Evolutionary conservation across 2,888 invertebrate species (phyloP), one percentile per base, ranked within the genome.

Genomic region (Andrena minutula): DNA sequence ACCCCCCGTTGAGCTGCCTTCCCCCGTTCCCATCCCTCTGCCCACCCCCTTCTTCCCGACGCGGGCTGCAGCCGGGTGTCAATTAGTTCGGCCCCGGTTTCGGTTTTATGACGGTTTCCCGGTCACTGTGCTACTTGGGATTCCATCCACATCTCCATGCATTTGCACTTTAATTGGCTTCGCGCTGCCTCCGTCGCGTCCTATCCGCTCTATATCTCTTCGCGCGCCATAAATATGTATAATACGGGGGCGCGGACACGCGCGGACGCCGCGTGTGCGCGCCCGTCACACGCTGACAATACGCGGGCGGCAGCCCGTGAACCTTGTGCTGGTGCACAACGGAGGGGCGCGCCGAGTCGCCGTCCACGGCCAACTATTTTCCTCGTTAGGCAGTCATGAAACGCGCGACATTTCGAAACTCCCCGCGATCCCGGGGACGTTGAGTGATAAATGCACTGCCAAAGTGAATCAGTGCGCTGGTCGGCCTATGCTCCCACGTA

Each of bases 131-230:
- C 90, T 91, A 88, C 90, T 92, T 91, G 89, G 86, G 88, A 90
- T 92, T 89, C 90, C 86, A 89, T 86, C 87, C 87, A 82, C 88
- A 93, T 93, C 90, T 93, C 92, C 92, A 93, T 93, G 89, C 88
- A 93, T 93, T 93, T 93, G 90, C 92, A 93, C 92, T 93, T 93
- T 93, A 93, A 93, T 93, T 93, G 93, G 90, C 89, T 91, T 86
- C 86, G 81, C 85, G 82, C 82, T 85, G 70, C 73, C 83, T 70
- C 32, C 73, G 53, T 53, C 73, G 32, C 72, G 61, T 72, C 56
- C 73, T 72, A 68, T 65, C 53, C 74, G 56, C 69, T 65, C 78
- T 73, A 83, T 78, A 71, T 76, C 71, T 73, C 83, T 74, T 79
- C 64, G 65, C 66, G 28, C 79, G 68, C 70, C 75, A 90, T 91